Base-by-base conservation (phyloP, 2,113 vertebrate genomes). In the Zapornia atra region DNA sequence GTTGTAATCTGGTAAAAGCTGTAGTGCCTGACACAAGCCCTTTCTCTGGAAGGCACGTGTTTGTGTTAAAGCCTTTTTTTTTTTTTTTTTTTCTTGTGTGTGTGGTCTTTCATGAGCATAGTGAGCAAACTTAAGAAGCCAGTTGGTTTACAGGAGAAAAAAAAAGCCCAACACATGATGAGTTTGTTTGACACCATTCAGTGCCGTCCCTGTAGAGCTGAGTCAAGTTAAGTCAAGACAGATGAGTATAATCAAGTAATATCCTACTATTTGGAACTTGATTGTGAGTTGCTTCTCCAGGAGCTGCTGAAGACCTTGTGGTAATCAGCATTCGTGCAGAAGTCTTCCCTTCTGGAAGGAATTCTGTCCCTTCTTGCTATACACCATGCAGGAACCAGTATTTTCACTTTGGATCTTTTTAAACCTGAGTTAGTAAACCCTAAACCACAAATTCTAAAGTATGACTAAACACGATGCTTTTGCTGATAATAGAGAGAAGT, bases 1-100 rank as follows among this genome's bases (percentile, higher is more conserved):
- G 53, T 12, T 88, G 44, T 72, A 46, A 88, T 91, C 92, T 71
- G 42, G 76, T 86, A 79, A 60, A 95, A 93, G 92, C 38, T 90
- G 44, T 21, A 69, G 57, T 59, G 24, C 64, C 22, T 93, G 65
- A 84, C 48, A 44, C 34, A 94, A 76, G 34, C 44, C 9, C 15
- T 53, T 63, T 83, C 83, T 81, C 66, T 90, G 65, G 38, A 81
- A 93, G 69, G 72, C 76, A 78, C n/a, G 60, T 93, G 34, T 83
- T 90, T 38, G 42, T 0, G 0, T 94, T 82, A 59, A 60, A 77
- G 44, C n/a, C n/a, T n/a, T n/a, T n/a, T n/a, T n/a, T n/a, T n/a
- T n/a, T n/a, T n/a, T 51, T 87, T 72, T 63, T 60, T 71, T 59
- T 56, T 33, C 26, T 25, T 8, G 24, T 51, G 22, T 51, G 24